A percentile compares a stretch with the other conserved stretches of the same genome.
Evolutionary conservation across 2,888 invertebrate genomes (phyloP).

Genomic region (Vesta saturnalis): DNA sequence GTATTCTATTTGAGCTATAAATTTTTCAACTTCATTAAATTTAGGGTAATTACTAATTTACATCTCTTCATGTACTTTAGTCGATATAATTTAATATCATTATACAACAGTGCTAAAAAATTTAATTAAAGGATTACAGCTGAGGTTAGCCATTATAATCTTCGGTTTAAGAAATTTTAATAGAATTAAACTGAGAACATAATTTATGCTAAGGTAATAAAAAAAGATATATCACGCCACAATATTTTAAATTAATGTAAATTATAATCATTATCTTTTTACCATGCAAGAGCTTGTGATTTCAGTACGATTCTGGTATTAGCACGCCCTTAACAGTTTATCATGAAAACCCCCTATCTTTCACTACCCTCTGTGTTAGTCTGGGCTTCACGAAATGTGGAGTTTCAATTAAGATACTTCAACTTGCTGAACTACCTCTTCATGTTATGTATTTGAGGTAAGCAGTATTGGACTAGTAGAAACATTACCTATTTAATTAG

Average conservation of each 20-base stretch:
- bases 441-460: conserved; percentile 34
- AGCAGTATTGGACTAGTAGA: background rate
- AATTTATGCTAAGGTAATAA: background rate
- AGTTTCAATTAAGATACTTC: conserved; percentile 37
- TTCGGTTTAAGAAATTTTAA: background rate
- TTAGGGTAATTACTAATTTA: background rate
- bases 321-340: no score
- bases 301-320: no score
- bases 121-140: background rate
- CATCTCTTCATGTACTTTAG: no score
- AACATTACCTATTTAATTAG: no score
- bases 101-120: no score
- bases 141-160: background rate
- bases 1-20: background rate
- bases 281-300: background rate
- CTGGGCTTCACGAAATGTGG: conserved; percentile 25
- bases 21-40: background rate
- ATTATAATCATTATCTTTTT: background rate
- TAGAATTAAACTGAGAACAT: background rate
- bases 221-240: background rate
- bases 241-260: background rate
- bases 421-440: conserved; percentile 22
- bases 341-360: conserved; percentile 26
- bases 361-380: conserved; percentile 27
- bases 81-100: no score